These are phyloP conservation scores for Zonotrichia leucophrys DNA, from an alignment of 2,113 vertebrate species.

Conservation along the genomic window DNA sequence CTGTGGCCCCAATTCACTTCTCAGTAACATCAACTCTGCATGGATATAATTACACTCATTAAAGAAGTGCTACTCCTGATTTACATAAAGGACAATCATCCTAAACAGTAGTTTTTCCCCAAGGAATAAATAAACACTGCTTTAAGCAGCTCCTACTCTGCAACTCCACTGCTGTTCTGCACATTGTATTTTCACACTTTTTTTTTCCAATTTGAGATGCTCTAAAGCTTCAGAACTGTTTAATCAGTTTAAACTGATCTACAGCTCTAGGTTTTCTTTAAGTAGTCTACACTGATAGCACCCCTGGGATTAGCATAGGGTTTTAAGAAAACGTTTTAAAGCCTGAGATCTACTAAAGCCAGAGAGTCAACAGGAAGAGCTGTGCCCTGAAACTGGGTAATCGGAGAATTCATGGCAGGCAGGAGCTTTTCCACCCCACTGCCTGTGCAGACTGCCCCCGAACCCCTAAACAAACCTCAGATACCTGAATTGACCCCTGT, in stretches of 20 bases:
- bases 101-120: background rate
- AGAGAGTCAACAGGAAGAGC: constrained; percentile 37
- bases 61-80: constrained; percentile 11
- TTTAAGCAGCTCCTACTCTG: background rate
- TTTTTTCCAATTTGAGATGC: background rate
- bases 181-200: background rate
- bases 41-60: constrained; percentile 16
- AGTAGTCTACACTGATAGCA: background rate
- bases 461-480: background rate
- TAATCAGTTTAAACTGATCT: constrained; percentile 25
- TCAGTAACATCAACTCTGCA: background rate
- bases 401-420: rapidly evolving
- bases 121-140: constrained; percentile 8
- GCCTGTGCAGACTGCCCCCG: background rate
- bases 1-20: background rate
- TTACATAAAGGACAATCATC: constrained; percentile 30
- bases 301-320: rapidly evolving
- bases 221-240: constrained; percentile 27
- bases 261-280: background rate
- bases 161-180: background rate
- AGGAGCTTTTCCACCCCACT: background rate
- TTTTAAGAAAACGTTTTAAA: constrained; percentile 7
- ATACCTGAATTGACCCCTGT: background rate
- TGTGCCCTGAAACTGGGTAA: background rate
- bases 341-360: constrained; percentile 7